phyloP scores from a whole-genome alignment of 2,888 invertebrate genomes.

The Eupithecia centaureata region DNA sequence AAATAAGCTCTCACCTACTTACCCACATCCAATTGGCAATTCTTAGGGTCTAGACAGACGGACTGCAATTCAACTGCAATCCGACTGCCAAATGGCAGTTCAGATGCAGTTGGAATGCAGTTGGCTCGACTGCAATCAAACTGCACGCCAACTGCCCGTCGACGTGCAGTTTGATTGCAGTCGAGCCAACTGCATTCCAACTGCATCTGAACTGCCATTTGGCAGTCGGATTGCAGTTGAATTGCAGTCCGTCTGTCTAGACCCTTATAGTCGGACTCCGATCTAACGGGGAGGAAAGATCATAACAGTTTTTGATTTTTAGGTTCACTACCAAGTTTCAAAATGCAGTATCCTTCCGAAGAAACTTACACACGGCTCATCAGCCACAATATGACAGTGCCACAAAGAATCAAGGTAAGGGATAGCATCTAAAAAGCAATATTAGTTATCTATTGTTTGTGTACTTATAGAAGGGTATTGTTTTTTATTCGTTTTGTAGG shows the following conservation, averaged over 20 bases:
- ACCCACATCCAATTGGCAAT: conserved; percentile 16
- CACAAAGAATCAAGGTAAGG: conserved; percentile 77
- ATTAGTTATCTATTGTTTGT: neutral
- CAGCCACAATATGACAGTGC: conserved; percentile 81
- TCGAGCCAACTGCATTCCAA: too few species aligned
- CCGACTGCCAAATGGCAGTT: too few species aligned
- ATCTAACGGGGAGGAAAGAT: neutral
- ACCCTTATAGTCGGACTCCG: neutral
- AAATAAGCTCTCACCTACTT: conserved; percentile 4
- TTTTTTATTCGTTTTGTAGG: conserved; percentile 63
- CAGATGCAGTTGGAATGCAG: too few species aligned
- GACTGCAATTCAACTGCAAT: too few species aligned
- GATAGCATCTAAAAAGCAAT: neutral
- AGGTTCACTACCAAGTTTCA: conserved; percentile 37
- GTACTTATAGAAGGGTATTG: neutral
- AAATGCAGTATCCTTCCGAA: conserved; percentile 75
- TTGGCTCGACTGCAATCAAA: too few species aligned
- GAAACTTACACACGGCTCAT: conserved; percentile 79
- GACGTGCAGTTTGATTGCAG: too few species aligned
- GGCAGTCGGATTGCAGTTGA: too few species aligned
- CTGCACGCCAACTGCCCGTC: too few species aligned
- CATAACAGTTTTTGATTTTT: conserved; percentile 12
- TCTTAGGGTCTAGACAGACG: too few species aligned
- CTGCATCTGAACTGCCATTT: too few species aligned
- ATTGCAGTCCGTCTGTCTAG: too few species aligned